Percentiles rank a stretch among this genome's conserved stretches.
phyloP scores from a whole-genome alignment of 1,140 invertebrate genomes.

The Oncopodura yosiiana region DNA sequence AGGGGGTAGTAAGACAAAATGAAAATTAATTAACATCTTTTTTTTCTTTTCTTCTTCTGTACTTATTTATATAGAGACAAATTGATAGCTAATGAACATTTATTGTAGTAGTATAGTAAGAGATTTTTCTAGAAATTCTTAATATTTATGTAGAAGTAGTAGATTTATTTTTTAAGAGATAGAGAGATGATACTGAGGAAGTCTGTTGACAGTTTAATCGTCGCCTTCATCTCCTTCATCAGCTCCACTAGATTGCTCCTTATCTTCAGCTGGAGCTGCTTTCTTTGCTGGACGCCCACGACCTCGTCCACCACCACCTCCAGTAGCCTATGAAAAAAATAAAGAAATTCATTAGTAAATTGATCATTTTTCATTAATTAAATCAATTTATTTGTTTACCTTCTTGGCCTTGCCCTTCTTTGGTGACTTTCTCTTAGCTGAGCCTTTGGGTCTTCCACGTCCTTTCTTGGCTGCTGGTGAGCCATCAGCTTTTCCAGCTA shows the following conservation, averaged over 20 bases:
- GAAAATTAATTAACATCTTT: too few species aligned
- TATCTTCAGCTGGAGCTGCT: constrained; percentile 18
- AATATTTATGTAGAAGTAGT: too few species aligned
- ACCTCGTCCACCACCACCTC: constrained; percentile 11
- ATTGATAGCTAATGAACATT: too few species aligned
- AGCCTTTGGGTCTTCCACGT: constrained; percentile 23
- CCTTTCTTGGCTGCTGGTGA: constrained; percentile 20
- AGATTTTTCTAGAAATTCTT: too few species aligned
- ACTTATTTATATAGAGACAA: too few species aligned
- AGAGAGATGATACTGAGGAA: too few species aligned
- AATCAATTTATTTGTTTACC: background rate
- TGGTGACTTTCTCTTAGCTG: constrained; percentile 16
- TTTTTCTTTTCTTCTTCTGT: too few species aligned
- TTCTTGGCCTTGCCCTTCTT: constrained; percentile 24
- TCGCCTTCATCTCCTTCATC: constrained; percentile 15
- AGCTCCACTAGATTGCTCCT: constrained; percentile 26
- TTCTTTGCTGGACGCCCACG: constrained; percentile 20
- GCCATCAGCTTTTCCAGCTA: background rate
- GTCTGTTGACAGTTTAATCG: background rate
- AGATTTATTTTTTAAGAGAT: too few species aligned
- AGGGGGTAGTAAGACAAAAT: too few species aligned
- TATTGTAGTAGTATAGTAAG: too few species aligned
- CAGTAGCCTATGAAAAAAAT: background rate
- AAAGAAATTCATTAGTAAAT: background rate
- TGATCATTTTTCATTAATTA: background rate